phyloP scores from a whole-genome alignment of 2,797 vertebrate species.

The Limosa lapponica region DNA sequence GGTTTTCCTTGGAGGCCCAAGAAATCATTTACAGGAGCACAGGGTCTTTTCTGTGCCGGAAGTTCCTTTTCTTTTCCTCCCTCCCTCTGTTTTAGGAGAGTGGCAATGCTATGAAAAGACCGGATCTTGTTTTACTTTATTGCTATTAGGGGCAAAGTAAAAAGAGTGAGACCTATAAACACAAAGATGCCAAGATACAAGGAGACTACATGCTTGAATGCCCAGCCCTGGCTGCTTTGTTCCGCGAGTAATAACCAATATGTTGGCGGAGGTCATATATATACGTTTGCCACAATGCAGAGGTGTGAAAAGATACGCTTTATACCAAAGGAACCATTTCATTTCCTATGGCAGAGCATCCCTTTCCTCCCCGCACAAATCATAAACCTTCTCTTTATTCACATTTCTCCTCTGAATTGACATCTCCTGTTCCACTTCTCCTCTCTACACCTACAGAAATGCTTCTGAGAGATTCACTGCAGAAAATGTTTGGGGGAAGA shows the following conservation, averaged over 20 bases:
- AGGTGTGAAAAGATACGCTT: not conserved
- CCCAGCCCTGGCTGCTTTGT: not conserved
- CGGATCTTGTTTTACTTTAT: constrained; percentile 39
- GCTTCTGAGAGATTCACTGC: not conserved
- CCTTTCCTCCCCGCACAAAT: not conserved
- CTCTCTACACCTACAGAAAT: not conserved
- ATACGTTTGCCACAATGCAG: not conserved
- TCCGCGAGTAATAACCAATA: not conserved
- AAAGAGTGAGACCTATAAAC: constrained; percentile 32
- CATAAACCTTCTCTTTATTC: not conserved
- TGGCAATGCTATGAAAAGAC: not conserved
- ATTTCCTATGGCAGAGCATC: not conserved
- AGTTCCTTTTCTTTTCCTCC: not conserved
- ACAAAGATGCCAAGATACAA: constrained; percentile 42
- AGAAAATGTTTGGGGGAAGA: not conserved
- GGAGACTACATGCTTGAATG: not conserved
- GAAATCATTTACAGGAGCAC: not conserved
- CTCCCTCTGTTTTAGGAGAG: constrained; percentile 16
- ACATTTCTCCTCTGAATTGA: not conserved
- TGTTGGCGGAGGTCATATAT: not conserved
- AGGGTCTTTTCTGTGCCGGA: not conserved
- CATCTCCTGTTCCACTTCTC: not conserved
- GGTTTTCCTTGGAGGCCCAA: not conserved
- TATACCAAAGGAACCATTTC: accelerated
- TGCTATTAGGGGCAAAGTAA: not conserved